phyloP scores from a whole-genome alignment of 1,140 invertebrate genomes.

The Cyclargus thomasi region DNA sequence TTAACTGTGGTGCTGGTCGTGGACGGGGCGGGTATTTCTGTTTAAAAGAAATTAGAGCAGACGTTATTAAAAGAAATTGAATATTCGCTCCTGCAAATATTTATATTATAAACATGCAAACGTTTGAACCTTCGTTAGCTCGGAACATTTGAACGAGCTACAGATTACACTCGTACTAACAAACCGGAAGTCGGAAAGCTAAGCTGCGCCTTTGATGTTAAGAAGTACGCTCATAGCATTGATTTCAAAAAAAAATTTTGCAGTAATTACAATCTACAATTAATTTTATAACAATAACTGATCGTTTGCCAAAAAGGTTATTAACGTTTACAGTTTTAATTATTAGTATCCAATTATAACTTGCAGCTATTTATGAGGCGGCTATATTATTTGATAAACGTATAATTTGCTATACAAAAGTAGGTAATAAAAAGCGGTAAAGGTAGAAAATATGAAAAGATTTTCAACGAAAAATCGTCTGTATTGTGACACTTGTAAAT shows the following conservation, averaged over 20 bases:
- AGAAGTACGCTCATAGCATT: not conserved
- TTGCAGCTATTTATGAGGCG: too few relatives aligned
- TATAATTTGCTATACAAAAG: too few relatives aligned
- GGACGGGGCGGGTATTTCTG: slow-evolving; percentile 83
- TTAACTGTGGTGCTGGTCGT: slow-evolving; percentile 78
- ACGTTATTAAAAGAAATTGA: slow-evolving; percentile 23
- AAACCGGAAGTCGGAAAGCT: not conserved
- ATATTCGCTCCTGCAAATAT: slow-evolving; percentile 5
- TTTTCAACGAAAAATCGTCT: not conserved
- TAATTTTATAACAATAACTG: too few relatives aligned
- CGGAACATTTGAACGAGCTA: not conserved
- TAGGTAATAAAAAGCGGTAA: too few relatives aligned
- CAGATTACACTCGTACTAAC: not conserved
- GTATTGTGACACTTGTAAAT: not conserved
- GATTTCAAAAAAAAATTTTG: too few relatives aligned
- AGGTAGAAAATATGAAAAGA: not conserved
- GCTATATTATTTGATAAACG: too few relatives aligned
- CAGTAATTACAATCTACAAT: too few relatives aligned
- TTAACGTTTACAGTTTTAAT: too few relatives aligned
- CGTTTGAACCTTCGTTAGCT: slow-evolving; percentile 1
- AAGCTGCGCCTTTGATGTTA: not conserved
- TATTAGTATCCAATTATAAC: too few relatives aligned
- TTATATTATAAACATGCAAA: not conserved
- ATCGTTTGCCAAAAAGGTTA: too few relatives aligned
- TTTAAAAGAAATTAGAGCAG: slow-evolving; percentile 32